Evolutionary conservation across 2,888 invertebrate genomes (phyloP), one percentile per base, ranked within the genome.

Genomic region (Hydropsyche betteni): DNA sequence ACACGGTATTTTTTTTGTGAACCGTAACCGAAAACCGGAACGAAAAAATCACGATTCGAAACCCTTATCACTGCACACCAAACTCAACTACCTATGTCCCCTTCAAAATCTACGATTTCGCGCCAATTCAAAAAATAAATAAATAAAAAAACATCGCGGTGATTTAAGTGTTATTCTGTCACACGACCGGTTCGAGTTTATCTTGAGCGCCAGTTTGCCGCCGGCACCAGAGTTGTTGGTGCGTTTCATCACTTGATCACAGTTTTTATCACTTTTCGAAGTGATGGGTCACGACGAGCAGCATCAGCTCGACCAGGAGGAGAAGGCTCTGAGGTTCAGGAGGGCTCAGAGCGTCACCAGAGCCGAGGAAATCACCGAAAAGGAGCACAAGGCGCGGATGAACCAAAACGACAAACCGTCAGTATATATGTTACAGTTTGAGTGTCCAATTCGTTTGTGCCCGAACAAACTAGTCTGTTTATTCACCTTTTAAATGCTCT

Each of bases 341-440:
- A 89, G 95, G 81, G 91, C 94, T 4, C 94, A 94, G 83, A 96
- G 96, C 86, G 94, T 94, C 51, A 94, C 95, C 5, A 90, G 93
- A 79, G 96, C 96, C 38, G 96, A 96, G 84, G 94, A 96, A 85
- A 95, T 96, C 79, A 90, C 92, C 79, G 92, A 92, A 81, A 91
- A 93, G 80, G 95, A 95, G 85, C 90, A 91, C 81, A 92, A 92
- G 85, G 91, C 91, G 69, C 88, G 96, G 79, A 91, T 89, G 84
- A 89, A 90, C 33, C 95, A 96, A 82, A 92, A 93, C 14, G 96
- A 96, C 86, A 93, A 92, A 86, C 95, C 96, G 96, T 96, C 87
- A 91, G 93, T 89, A 77, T 70, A 10, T 53, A 6, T 14, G 5
- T 53, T 53, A 53, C n/a, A n/a, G n/a, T n/a, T n/a, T n/a, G n/a